phyloP scores from a whole-genome alignment of 2,113 vertebrate species.

The Onychostruthus taczanowskii region DNA sequence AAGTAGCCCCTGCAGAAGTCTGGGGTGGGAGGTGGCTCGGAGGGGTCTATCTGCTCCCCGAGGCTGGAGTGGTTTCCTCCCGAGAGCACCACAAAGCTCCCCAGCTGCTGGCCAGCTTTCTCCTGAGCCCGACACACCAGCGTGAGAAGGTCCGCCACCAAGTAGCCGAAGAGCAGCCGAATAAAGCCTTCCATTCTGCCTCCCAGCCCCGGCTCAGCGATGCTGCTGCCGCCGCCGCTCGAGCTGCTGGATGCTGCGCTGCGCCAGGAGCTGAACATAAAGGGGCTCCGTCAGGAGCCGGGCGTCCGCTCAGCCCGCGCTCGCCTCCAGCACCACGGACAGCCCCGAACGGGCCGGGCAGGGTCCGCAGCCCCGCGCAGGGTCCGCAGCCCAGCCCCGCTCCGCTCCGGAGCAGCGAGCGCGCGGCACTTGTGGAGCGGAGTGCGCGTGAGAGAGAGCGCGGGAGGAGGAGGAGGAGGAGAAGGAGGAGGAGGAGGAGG shows the following conservation, averaged over 20 bases:
- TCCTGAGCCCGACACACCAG: slow-evolving; percentile 92
- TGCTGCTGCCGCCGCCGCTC: slow-evolving; percentile 62
- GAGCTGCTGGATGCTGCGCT: slow-evolving; percentile 71
- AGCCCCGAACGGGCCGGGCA: slow-evolving; percentile 48
- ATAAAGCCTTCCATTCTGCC: slow-evolving; percentile 79
- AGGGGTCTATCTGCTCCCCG: slow-evolving; percentile 81
- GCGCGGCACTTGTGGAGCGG: slow-evolving; percentile 78
- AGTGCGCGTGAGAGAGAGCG: background rate
- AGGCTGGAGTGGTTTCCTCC: slow-evolving; percentile 88
- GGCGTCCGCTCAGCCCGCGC: slow-evolving; percentile 64
- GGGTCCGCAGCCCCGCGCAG: background rate
- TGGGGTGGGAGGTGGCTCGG: slow-evolving; percentile 86
- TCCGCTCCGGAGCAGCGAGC: background rate
- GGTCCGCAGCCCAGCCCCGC: background rate
- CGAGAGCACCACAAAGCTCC: slow-evolving; percentile 90
- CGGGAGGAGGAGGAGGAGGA: slow-evolving; percentile 36
- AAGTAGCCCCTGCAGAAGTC: slow-evolving; percentile 95
- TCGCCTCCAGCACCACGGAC: slow-evolving; percentile 63
- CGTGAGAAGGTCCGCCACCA: slow-evolving; percentile 90
- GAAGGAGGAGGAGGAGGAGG: background rate
- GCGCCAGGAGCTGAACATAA: slow-evolving; percentile 74
- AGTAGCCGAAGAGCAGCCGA: slow-evolving; percentile 88
- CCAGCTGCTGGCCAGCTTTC: slow-evolving; percentile 86
- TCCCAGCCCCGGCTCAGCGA: slow-evolving; percentile 62
- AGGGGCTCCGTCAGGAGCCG: slow-evolving; percentile 70